phyloP scores from a whole-genome alignment of 2,113 vertebrate species.

The Sylvilagus bachmani region DNA sequence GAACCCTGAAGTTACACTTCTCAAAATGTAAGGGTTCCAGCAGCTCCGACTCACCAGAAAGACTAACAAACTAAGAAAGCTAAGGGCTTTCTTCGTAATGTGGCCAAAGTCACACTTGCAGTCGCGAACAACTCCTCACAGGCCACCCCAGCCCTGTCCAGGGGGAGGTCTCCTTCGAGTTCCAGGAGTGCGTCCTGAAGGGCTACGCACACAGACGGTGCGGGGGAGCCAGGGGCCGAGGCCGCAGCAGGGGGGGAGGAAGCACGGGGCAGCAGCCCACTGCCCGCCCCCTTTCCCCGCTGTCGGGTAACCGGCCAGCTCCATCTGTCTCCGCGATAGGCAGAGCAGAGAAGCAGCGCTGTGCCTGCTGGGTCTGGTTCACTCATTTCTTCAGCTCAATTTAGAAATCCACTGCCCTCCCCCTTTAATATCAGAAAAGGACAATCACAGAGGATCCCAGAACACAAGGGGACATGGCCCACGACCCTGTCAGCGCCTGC shows the following conservation, averaged over 20 bases:
- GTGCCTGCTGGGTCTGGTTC: neutral
- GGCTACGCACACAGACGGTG: neutral
- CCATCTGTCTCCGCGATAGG: neutral
- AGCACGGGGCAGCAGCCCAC: fast-evolving
- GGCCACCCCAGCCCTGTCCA: neutral
- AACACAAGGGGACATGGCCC: neutral
- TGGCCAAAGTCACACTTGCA: no score
- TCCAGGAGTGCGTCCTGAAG: neutral
- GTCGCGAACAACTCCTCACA: neutral
- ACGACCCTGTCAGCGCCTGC: neutral
- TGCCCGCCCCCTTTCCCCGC: neutral
- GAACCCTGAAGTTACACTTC: neutral
- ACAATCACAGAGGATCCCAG: neutral
- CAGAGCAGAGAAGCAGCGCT: neutral
- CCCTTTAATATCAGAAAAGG: neutral
- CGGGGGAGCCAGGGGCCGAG: neutral
- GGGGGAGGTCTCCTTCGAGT: neutral
- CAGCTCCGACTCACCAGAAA: neutral
- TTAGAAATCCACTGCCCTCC: neutral
- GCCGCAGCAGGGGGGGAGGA: neutral
- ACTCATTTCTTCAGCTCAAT: neutral
- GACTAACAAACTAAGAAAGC: neutral
- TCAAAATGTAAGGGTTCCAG: neutral
- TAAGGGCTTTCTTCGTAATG: neutral
- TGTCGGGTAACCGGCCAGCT: neutral